Base-by-base conservation (phyloP, 2,888 invertebrate species). In the Stomorhina lunata region DNA sequence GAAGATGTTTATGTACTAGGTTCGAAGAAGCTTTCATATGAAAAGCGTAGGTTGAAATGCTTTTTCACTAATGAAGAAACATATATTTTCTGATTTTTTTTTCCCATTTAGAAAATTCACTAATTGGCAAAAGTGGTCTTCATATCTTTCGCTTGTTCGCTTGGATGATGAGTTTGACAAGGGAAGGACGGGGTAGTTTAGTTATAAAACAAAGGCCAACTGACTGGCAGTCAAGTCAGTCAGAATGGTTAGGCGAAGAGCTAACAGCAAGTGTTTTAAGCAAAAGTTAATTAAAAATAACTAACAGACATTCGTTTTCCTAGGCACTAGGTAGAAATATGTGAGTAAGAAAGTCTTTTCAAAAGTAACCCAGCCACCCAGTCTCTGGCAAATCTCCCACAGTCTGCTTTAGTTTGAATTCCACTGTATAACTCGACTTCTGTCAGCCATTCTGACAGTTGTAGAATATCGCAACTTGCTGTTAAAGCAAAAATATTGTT, bases 1-100 rank as follows among this genome's bases (percentile, higher is more conserved):
- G 89, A 88, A 87, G 89, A 89, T 89, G 88, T 87, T 85, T 85
- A 87, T 87, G 90, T 89, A 89, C 87, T 89, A 89, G 89, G 89
- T 87, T 90, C 86, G 90, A 89, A 89, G 89, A 88, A 89, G 87
- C 88, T 86, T 84, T 85, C 84, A 83, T 87, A 87, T 85, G 66
- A 89, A 90, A 89, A 89, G 85, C 83, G 89, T 89, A 89, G 90
- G 89, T 90, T 87, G 89, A 89, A 88, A 89, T 86, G 59, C 65
- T 85, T 84, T 86, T 85, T 84, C 87, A 88, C 89, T 89, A 90
- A 90, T 89, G 88, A 89, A 90, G 87, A 89, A 87, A 86, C 84
- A 84, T 85, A 86, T 32, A 59, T 65, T 76, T 65, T 71, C 50
- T 32, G 10, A 12, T 50, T 57, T 4, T 37, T 75, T 29, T 69